Conservation (phyloP, 1,140 invertebrate species). For the Scaptodrosophila lebanonensis region DNA sequence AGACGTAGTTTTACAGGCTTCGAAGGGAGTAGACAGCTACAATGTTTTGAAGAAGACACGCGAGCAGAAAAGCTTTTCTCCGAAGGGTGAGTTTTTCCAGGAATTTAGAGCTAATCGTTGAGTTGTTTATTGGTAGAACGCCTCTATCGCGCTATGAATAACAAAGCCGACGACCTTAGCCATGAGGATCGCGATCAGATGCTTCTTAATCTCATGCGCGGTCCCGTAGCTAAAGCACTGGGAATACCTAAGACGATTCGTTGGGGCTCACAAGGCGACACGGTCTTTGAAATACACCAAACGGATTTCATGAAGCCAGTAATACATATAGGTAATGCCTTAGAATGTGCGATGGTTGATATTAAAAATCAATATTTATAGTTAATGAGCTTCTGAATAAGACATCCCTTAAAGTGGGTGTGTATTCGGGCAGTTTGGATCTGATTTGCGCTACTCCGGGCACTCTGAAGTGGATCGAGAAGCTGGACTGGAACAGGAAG, state of each 20-base stretch:
- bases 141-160: constrained; percentile 55
- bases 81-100: constrained; percentile 37
- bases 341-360: no score
- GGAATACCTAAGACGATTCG: constrained; percentile 80
- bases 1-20: constrained; percentile 79
- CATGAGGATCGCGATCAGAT: constrained; percentile 56
- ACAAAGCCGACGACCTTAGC: constrained; percentile 58
- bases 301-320: constrained; percentile 93
- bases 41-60: constrained; percentile 81
- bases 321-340: constrained; percentile 82
- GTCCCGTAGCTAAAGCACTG: constrained; percentile 82
- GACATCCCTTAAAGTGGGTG: constrained; percentile 78
- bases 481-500: constrained; percentile 81
- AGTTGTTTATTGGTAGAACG: constrained; percentile 37
- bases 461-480: constrained; percentile 84
- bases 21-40: constrained; percentile 87
- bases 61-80: constrained; percentile 53
- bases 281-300: constrained; percentile 82
- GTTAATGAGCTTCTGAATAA: constrained; percentile 84
- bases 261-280: constrained; percentile 81
- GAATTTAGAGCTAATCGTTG: no score
- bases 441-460: constrained; percentile 85
- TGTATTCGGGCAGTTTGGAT: constrained; percentile 79
- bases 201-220: constrained; percentile 84
- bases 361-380: constrained; percentile 70